Base-by-base conservation (phyloP, 2,113 vertebrate species). In the Salvelinus namaycush region DNA sequence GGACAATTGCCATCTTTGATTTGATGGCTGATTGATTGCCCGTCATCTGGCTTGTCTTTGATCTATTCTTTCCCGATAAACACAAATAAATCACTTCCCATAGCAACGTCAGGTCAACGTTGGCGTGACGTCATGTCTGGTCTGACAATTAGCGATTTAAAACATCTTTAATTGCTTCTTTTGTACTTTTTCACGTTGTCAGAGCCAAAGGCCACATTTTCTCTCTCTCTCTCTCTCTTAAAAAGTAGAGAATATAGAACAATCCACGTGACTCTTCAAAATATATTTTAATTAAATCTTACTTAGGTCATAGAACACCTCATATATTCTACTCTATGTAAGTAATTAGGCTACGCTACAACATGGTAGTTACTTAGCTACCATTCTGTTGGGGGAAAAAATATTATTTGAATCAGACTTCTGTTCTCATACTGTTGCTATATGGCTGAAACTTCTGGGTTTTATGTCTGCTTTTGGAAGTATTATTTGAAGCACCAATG, bases 21-120 rank as follows among this genome's bases (percentile, higher is more conserved):
- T 98, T 97, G 96, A 98, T 92, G 94, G 90, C 92, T 97, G 97
- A 99, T 97, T 96, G 97, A 98, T 98, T 87, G 90, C 91, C 95
- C 87, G 94, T 97, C 97, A 96, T 94, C 91, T 86, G 88, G 89
- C 89, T 92, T 86, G 93, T 93, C 95, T 99, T 99, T 98, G 96
- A 99, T 97, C 96, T 98, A 96, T 97, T 98, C 95, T 96, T 96
- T 97, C 94, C 95, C 94, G 94, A 98, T 98, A 96, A 97, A 95
- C 96, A 96, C 97, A 96, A 95, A 97, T 97, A 97, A 98, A 97
- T 97, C 95, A 96, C 91, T 93, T 81, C 89, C 90, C 87, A 88
- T 94, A 92, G 95, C 92, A 96, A 94, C 93, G 90, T 92, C 87
- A 88, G 1, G 31, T 34, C 31, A 34, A 34, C 34, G 92, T 84